Base-by-base conservation (phyloP, 2,113 vertebrate species). In the Ciconia maguari region DNA sequence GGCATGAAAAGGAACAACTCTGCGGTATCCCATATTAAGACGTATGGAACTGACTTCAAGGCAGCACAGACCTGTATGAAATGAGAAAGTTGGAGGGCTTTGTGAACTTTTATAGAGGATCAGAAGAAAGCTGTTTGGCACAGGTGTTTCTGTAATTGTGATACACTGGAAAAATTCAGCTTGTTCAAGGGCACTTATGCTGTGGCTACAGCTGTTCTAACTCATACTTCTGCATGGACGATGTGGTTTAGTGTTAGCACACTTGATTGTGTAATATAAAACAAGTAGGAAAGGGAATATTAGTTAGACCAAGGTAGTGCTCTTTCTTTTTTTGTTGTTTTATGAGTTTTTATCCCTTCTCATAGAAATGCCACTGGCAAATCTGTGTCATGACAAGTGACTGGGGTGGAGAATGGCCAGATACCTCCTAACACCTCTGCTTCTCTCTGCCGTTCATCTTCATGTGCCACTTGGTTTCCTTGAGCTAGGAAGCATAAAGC, bases 81-180 rank as follows among this genome's bases (percentile, higher is more conserved):
- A 98, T 90, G 71, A 83, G 91, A 95, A 95, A 96, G 87, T 94
- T 41, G 96, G 92, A 96, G 69, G 94, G 96, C 96, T 98, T 97
- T 97, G 88, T 96, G 94, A 94, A 94, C 82, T 97, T 97, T 97
- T 98, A 97, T 96, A 92, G 96, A 96, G 97, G 97, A 98, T 98
- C 98, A 98, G 97, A 96, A 96, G 78, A 97, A 98, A 98, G 97
- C 97, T 96, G 97, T 97, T 98, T 90, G 78, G 95, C 97, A 97
- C 98, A 98, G 98, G 98, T 98, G 98, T 94, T 97, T 93, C 97
- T 97, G 94, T 96, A 96, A 95, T 94, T 96, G 93, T 97, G 98
- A 98, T 96, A 97, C 90, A 76, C 95, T 94, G 96, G 98, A 98
- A 98, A 97, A 96, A 97, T 97, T 97, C 96, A 97, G 80, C 66